Evolutionary conservation across 2,797 vertebrate species (phyloP).

Genomic region (Tokudaia tokunoshimensis): DNA sequence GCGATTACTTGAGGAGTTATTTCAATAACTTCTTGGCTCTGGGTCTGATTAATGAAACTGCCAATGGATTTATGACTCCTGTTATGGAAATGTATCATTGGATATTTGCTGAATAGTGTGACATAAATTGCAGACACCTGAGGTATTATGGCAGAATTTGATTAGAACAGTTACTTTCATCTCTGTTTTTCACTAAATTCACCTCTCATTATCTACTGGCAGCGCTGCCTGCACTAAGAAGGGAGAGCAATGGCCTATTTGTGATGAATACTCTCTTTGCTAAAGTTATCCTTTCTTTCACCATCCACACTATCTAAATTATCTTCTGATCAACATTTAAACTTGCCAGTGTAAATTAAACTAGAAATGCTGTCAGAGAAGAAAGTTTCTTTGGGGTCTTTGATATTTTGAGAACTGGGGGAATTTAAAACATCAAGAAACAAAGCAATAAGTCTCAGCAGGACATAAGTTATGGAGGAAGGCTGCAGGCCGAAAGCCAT

Average conservation of each 20-base stretch:
- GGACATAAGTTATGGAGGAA: constrained; percentile 50
- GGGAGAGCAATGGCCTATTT: background rate
- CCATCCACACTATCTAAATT: constrained; percentile 14
- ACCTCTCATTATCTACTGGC: constrained; percentile 73
- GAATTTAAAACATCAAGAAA: constrained; percentile 30
- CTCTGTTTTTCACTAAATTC: constrained; percentile 57
- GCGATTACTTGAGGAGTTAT: constrained; percentile 79
- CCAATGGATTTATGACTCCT: constrained; percentile 72
- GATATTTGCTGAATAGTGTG: constrained; percentile 79
- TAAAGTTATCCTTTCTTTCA: background rate
- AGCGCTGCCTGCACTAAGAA: constrained; percentile 13
- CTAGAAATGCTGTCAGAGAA: background rate
- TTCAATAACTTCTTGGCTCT: constrained; percentile 78
- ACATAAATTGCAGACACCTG: constrained; percentile 79
- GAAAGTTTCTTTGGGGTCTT: constrained; percentile 27
- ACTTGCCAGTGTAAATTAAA: constrained; percentile 38
- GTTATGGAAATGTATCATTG: constrained; percentile 77
- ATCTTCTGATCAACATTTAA: constrained; percentile 64
- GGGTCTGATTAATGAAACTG: constrained; percentile 84
- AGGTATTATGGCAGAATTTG: constrained; percentile 69
- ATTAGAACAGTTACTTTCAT: constrained; percentile 69
- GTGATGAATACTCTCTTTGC: constrained; percentile 54
- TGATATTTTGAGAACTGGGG: background rate
- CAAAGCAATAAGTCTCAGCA: constrained; percentile 48
- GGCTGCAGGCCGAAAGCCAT: background rate